Base-by-base conservation (phyloP, 2,113 vertebrate species). In the Equus przewalskii region DNA sequence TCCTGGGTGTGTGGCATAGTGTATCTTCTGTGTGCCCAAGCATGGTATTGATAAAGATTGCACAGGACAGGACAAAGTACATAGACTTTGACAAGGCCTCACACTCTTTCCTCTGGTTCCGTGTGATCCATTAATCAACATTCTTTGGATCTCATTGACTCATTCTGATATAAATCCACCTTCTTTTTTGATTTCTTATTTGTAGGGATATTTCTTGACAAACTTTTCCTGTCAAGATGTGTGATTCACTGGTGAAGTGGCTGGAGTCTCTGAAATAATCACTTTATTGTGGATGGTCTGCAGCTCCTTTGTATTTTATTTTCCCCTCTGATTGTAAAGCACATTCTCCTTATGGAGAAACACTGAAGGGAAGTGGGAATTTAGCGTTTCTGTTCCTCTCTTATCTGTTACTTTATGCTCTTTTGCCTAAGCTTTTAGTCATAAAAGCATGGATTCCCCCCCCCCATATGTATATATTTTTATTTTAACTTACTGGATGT, bases 261-360 rank as follows among this genome's bases (percentile, higher is more conserved):
- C 51, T 65, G 44, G 44, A 81, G 21, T 87, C n/a, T 30, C 54
- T 82, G 81, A 72, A 54, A 54, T 12, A 33, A 41, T 49, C 26
- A 28, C 67, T 89, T 19, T 33, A 33, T 41, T 44, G 21, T 87
- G n/a, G 19, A 62, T 62, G 30, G 22, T 56, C 60, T 36, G 1
- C 30, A 46, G 51, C 51, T 76, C 58, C 36, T 88, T 60, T 72
- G 26, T 84, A 18, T 93, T 95, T 85, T 88, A 16, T 79, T 94
- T 76, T 13, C 10, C 24, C n/a, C 60, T 80, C 33, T 67, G 65
- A 44, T 49, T 30, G 56, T 46, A 49, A 58, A 36, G 75, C 24
- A 19, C 24, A 19, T 72, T 82, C 49, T 60, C 41, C 28, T 89
- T 64, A n/a, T 54, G 62, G n/a, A 87, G 51, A 28, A 82, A 46